Evolutionary conservation across 2,113 vertebrate species (phyloP).

Genomic region (Clinocottus analis): DNA sequence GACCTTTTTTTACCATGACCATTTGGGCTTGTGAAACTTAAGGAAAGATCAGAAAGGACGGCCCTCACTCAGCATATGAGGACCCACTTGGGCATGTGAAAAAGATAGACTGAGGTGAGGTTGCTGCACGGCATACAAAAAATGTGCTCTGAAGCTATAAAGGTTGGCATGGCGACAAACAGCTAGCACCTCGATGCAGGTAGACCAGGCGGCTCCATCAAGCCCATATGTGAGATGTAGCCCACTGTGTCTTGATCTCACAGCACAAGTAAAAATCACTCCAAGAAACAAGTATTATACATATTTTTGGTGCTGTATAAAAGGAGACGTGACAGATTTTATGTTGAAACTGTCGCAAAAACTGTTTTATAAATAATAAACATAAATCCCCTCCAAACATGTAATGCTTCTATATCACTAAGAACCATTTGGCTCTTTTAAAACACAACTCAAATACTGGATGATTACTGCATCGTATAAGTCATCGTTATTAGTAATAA

Average conservation of each 20-base stretch:
- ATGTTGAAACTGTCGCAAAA: not conserved
- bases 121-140: not conserved
- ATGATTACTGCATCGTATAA: not conserved
- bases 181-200: not conserved
- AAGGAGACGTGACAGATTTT: not conserved
- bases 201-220: not conserved
- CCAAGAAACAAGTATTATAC: too few relatives aligned
- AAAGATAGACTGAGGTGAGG: not conserved
- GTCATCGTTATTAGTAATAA: not conserved
- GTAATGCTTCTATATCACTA: too few relatives aligned
- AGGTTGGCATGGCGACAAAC: not conserved
- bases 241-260: too few relatives aligned
- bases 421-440: too few relatives aligned
- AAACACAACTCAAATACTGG: not conserved
- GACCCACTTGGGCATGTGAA: not conserved
- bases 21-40: not conserved
- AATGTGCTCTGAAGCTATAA: too few relatives aligned
- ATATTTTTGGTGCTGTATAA: too few relatives aligned
- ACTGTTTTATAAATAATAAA: not conserved
- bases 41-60: not conserved
- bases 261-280: too few relatives aligned
- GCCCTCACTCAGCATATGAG: not conserved
- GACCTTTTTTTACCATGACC: not conserved
- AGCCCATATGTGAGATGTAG: not conserved
- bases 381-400: not conserved